Conservation (phyloP, 2,888 invertebrate species). For the Lacanobia wlatinum region DNA sequence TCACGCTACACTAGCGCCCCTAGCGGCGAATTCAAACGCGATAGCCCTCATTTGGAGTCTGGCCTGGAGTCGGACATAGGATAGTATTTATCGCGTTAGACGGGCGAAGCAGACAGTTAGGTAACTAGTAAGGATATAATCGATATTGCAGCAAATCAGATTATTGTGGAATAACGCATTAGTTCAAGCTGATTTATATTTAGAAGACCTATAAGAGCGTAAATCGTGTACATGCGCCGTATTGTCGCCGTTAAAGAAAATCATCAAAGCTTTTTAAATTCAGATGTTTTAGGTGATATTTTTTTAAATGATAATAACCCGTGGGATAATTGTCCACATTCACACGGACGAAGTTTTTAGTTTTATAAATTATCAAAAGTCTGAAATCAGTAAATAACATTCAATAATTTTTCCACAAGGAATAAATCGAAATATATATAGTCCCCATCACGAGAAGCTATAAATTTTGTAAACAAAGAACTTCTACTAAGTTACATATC, state of each 20-base stretch:
- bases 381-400: constrained; percentile 44
- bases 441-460: no score
- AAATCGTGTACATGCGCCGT: not conserved
- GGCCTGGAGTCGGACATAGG: not conserved
- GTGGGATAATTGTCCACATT: not conserved
- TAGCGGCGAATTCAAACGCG: no score
- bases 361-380: constrained; percentile 19
- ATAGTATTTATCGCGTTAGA: not conserved
- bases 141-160: constrained; percentile 45
- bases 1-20: no score
- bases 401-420: constrained; percentile 23
- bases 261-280: no score
- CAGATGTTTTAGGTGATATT: no score
- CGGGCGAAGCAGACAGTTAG: no score
- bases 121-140: not conserved
- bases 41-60: no score
- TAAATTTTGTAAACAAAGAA: no score
- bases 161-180: constrained; percentile 20
- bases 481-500: no score
- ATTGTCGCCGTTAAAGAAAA: not conserved
- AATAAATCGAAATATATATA: constrained; percentile 28
- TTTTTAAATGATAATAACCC: no score
- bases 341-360: not conserved
- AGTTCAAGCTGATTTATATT: constrained; percentile 2
- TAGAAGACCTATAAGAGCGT: constrained; percentile 29